Percentiles rank a stretch among this genome's conserved stretches.
phyloP scores from a whole-genome alignment of 2,113 vertebrate species.

The Philantomba maxwellii region DNA sequence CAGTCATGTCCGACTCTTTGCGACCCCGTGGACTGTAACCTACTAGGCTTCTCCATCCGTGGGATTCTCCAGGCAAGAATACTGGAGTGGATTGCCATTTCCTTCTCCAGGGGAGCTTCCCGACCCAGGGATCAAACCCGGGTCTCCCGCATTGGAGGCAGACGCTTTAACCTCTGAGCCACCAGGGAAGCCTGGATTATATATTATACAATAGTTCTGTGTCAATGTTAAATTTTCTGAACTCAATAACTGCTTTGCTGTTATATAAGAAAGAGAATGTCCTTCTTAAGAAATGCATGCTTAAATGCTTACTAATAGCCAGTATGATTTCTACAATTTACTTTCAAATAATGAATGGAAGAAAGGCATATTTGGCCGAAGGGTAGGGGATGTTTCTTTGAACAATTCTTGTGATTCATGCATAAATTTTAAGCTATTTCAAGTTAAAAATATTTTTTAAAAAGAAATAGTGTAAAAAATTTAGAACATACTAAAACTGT shows the following conservation, averaged over 20 bases:
- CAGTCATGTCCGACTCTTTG: too few species aligned
- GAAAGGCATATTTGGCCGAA: background rate
- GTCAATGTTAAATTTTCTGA: background rate
- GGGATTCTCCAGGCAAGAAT: too few species aligned
- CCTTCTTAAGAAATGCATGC: background rate
- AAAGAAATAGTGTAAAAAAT: background rate
- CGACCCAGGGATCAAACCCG: too few species aligned
- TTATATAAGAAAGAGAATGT: background rate
- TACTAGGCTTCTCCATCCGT: too few species aligned
- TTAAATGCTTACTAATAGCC: background rate
- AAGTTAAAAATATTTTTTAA: background rate
- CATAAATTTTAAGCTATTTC: background rate
- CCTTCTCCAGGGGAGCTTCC: too few species aligned
- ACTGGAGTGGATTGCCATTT: too few species aligned
- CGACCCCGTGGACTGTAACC: too few species aligned
- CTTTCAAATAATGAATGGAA: background rate
- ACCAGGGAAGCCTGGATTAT: background rate
- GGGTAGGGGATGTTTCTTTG: background rate
- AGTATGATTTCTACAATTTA: background rate
- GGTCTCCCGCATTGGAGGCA: too few species aligned
- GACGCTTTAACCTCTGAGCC: too few species aligned
- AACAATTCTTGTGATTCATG: background rate
- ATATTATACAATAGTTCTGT: background rate
- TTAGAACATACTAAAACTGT: slow-evolving; percentile 7
- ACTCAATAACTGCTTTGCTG: background rate